Base-by-base conservation (phyloP, 2,797 vertebrate genomes). In the Loris lydekkerianus region DNA sequence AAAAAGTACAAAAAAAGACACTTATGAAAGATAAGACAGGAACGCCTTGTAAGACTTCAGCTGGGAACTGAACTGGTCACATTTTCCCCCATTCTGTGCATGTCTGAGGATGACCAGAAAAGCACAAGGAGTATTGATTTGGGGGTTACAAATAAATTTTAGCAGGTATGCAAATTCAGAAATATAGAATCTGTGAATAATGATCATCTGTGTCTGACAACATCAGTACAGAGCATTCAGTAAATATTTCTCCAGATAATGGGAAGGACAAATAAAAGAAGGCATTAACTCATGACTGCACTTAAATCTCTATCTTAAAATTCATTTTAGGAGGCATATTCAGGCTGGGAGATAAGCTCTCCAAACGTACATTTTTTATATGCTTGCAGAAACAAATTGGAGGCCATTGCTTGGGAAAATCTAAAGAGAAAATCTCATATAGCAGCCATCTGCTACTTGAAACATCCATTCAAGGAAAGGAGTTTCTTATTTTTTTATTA, bases 241-340 rank as follows among this genome's bases (percentile, higher is more conserved):
- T 58, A 21, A 63, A 15, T 31, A 73, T 76, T 34, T 73, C 67
- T 63, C 15, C 49, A 56, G 18, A 20, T n/a, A 61, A n/a, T 34
- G 43, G 27, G 23, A 89, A 95, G 29, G 25, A 63, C 69, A 80
- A 53, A 83, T 23, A 70, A 14, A 43, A 96, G 61, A 86, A 69
- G 34, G 15, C 37, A 40, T 7, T 73, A 77, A 82, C 31, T 83
- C 58, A 21, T 15, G 37, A 17, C 53, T 89, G 80, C 21, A 60
- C 70, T 43, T 70, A 89, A 72, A 77, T 67, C 46, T 87, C 76
- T 56, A 49, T 46, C 31, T 80, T 83, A 94, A 89, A 70, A 78
- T 53, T 91, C 58, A 75, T 65, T 88, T 63, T 21, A 73, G 17
- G n/a, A 75, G 27, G 40, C 7, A 40, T 5, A 15, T 63, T 72